Evolutionary conservation across 2,888 invertebrate species (phyloP).

Genomic region (Holacanthella duospinosa): DNA sequence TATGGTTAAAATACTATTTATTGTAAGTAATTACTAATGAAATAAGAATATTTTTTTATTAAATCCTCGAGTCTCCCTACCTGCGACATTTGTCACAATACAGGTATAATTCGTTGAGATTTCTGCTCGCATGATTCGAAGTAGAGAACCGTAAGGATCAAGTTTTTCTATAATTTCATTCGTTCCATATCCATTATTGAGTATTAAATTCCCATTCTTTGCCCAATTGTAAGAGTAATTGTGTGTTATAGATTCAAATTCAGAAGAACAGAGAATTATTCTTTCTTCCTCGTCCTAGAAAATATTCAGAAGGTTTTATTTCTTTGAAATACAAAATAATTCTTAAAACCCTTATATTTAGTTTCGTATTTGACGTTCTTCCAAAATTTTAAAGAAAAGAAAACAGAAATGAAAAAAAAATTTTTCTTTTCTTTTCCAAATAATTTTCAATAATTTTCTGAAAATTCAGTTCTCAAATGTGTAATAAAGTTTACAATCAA

Average conservation of each 20-base stretch:
- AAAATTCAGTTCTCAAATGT: too few relatives aligned
- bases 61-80: constrained; percentile 17
- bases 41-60: too few relatives aligned
- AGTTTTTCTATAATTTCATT: constrained; percentile 24
- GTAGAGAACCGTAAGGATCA: constrained; percentile 28
- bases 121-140: constrained; percentile 27
- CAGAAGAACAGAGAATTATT: not conserved
- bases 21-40: too few relatives aligned
- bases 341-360: too few relatives aligned
- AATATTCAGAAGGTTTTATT: too few relatives aligned
- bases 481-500: too few relatives aligned
- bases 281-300: not conserved
- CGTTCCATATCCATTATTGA: constrained; percentile 9
- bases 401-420: too few relatives aligned
- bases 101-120: constrained; percentile 23
- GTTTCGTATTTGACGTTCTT: too few relatives aligned
- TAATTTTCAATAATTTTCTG: too few relatives aligned
- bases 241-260: constrained; percentile 3
- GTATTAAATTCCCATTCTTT: constrained; percentile 12
- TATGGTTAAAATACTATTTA: not conserved
- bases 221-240: constrained; percentile 17
- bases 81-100: constrained; percentile 23
- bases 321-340: too few relatives aligned
- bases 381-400: too few relatives aligned
- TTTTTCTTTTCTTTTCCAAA: too few relatives aligned